Conservation (phyloP, 2,113 vertebrate genomes). For the Oplegnathus fasciatus region DNA sequence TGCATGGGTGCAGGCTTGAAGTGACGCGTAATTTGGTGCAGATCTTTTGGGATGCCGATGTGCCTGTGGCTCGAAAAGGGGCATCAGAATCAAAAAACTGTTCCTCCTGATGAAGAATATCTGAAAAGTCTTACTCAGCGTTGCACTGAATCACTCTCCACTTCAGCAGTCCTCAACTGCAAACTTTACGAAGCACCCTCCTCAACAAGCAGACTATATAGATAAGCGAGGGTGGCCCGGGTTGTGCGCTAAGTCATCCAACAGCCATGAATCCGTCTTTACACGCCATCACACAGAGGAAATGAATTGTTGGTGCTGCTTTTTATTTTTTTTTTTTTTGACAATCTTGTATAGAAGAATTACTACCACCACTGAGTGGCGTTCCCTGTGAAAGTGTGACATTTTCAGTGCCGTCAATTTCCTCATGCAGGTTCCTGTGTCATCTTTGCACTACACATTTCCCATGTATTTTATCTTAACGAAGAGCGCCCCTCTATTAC, state of each 20-base stretch:
- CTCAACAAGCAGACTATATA: slow-evolving; percentile 53
- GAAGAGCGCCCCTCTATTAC: slow-evolving; percentile 50
- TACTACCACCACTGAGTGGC: slow-evolving; percentile 65
- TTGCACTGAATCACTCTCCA: slow-evolving; percentile 79
- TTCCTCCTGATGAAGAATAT: slow-evolving; percentile 63
- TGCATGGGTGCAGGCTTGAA: slow-evolving; percentile 64
- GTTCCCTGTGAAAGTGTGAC: slow-evolving; percentile 69
- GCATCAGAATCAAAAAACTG: slow-evolving; percentile 63
- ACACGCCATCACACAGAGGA: slow-evolving; percentile 63
- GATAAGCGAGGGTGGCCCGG: background rate
- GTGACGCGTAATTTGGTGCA: slow-evolving; percentile 64
- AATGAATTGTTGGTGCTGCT: slow-evolving; percentile 87
- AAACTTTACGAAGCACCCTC: slow-evolving; percentile 86
- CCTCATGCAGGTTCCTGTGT: slow-evolving; percentile 77
- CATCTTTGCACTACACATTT: slow-evolving; percentile 85
- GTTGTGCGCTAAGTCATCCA: slow-evolving; percentile 44
- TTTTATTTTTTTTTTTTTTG: slow-evolving; percentile 84
- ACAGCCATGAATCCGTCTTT: slow-evolving; percentile 56
- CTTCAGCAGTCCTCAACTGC: slow-evolving; percentile 84
- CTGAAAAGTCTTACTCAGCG: slow-evolving; percentile 78
- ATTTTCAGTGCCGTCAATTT: slow-evolving; percentile 71
- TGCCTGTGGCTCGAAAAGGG: slow-evolving; percentile 74
- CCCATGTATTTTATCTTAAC: slow-evolving; percentile 47
- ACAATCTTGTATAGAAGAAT: slow-evolving; percentile 92
- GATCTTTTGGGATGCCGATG: slow-evolving; percentile 70